These are phyloP conservation scores for Aselliscus stoliczkanus DNA, from an alignment of 2,797 vertebrate species.

Conservation along the genomic window DNA sequence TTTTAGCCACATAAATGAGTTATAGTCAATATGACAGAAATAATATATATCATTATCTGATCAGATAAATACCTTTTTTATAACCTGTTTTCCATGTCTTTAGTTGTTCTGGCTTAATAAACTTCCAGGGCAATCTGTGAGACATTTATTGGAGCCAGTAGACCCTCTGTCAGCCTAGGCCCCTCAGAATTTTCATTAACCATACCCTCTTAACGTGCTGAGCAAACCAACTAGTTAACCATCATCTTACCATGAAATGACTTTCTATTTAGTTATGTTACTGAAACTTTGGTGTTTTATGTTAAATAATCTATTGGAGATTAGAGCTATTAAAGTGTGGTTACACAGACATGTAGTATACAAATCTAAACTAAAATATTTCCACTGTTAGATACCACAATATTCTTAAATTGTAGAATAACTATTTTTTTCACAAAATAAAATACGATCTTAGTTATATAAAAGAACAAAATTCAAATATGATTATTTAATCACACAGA, in stretches of 20 bases:
- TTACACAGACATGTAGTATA: not conserved
- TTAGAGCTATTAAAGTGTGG: not conserved
- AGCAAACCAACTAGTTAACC: not conserved
- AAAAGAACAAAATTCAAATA: not conserved
- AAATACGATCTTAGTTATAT: not conserved
- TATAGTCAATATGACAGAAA: not conserved
- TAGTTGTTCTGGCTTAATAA: not conserved
- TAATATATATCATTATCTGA: not conserved
- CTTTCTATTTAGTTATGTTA: not conserved
- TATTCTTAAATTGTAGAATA: not conserved
- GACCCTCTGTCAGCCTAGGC: not conserved
- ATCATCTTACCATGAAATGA: not conserved
- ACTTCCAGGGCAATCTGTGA: not conserved
- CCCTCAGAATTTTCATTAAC: not conserved
- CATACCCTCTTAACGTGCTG: not conserved
- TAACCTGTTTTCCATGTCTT: not conserved
- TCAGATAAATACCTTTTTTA: not conserved
- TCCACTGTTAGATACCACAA: not conserved
- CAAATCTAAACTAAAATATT: not conserved
- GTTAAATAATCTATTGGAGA: not conserved
- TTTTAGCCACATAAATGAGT: not conserved
- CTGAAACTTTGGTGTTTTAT: not conserved
- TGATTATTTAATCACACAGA: not conserved
- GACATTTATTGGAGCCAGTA: not conserved
- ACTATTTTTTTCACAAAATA: not conserved